Base-by-base conservation (phyloP, 2,113 vertebrate species). In the Tringa solitaria region DNA sequence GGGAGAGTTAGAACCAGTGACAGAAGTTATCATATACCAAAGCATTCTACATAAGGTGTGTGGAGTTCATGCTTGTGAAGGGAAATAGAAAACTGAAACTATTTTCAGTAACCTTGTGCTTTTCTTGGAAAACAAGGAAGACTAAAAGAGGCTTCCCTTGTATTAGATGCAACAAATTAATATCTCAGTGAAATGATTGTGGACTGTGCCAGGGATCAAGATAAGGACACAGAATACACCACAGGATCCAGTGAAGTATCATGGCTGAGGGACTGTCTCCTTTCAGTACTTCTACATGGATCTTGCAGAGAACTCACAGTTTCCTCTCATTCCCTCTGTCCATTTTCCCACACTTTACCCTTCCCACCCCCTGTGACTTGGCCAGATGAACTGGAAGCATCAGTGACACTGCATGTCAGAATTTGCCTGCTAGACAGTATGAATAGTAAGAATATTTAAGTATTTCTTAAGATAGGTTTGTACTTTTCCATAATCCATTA, bases 241-340 rank as follows among this genome's bases (percentile, higher is more conserved):
- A 32, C 4, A 15, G 2, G 54, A 5, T 27, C 21, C 12, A 53
- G 12, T 8, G 14, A 27, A 56, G 7, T 24, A 14, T 33, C 20
- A 68, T 35, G 28, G 7, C 48, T 76, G 59, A 69, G 17, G 3
- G 7, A 43, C 9, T 23, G 1, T 3, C 45, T 50, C 8, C 22
- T 85, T 82, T 23, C 39, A 43, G 53, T 18, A 7, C 5, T 81
- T 14, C 68, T 81, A 51, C 9, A 14, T 15, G 19, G n/a, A 21
- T 46, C 23, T 75, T 68, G 5, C 2, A 7, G 17, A 2, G 0
- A 13, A 79, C 8, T 24, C 12, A 7, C 3, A 33, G 9, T 54
- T 87, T 84, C 74, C 12, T 74, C 23, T 35, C 33, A 16, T 18
- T 56, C 24, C 8, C 1, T 78, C 21, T 21, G 14, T 50, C 5